Evolutionary conservation across 2,797 vertebrate species (phyloP), one percentile per base, ranked within the genome.

Genomic region (Lycodopsis pacificus): DNA sequence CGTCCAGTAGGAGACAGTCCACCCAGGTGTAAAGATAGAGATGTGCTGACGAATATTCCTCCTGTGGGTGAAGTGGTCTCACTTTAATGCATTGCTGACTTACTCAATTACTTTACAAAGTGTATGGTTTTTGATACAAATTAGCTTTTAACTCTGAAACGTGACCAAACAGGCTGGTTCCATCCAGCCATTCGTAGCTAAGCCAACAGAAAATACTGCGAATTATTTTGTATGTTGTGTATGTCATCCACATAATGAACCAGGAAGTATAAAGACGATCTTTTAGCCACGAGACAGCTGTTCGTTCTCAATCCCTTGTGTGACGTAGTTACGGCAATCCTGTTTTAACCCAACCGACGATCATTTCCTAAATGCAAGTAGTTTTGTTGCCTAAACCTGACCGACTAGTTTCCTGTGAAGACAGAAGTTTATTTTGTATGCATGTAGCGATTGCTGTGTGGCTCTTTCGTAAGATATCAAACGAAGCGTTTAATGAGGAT

Each of bases 1-100:
- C 13, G 62, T 71, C 80, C 53, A 77, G 42, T 1, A 42, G 49
- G 67, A 71, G 19, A 67, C 51, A 10, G 36, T 57, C 61, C 25
- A 40, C 4, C 51, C 5, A 5, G 76, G 69, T 81, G 70, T 32
- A 63, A 5, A 40, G 38, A 57, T 46, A 71, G 11, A 72, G 25
- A 38, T 5, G 13, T 22, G 12, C 7, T 56, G 22, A 59, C 1
- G 4, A 38, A 25, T 13, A 2, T 30, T 36, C 14, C 19, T 61
- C 2, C 19, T 32, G 42, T 20, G 58, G 25, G 48, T 51, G 9
- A 68, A 49, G 49, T 42, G 20, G n/a, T 38, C 73, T 46, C 54
- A 61, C n/a, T 36, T 76, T 59, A 8, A 36, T 7, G 11, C 10
- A 4, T 1, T 42, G 19, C 34, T 65, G 42, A n/a, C 32, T 51